Evolutionary conservation across 1,140 invertebrate species (phyloP).

Genomic region (Hyles euphorbiae): DNA sequence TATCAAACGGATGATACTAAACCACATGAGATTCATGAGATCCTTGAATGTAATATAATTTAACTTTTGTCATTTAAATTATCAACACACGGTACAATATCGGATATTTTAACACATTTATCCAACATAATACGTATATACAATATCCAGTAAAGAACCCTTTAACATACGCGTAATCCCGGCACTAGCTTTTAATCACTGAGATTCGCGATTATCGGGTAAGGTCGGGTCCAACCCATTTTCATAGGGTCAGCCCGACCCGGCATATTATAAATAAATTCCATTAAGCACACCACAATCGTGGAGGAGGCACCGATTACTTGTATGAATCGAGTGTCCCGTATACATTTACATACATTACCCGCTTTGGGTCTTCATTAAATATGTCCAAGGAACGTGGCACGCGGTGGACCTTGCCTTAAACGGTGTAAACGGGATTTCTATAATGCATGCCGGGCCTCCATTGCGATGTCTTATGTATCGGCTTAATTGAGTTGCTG

Average conservation of each 20-base stretch:
- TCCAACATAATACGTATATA: too few relatives aligned
- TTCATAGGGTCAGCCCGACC: slow-evolving; percentile 1
- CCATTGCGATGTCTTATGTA: neutral
- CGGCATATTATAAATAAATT: slow-evolving; percentile 18
- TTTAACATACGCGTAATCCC: too few relatives aligned
- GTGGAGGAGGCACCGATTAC: slow-evolving; percentile 14
- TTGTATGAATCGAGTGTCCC: slow-evolving; percentile 10
- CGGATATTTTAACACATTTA: too few relatives aligned
- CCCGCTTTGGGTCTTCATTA: slow-evolving; percentile 24
- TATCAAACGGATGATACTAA: too few relatives aligned
- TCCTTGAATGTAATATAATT: too few relatives aligned
- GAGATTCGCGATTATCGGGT: neutral
- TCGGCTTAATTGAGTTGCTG: too few relatives aligned
- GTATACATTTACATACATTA: slow-evolving; percentile 33
- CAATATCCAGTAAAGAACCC: too few relatives aligned
- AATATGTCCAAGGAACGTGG: slow-evolving; percentile 23
- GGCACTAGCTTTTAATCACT: slow-evolving; percentile 5
- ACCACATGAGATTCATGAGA: too few relatives aligned
- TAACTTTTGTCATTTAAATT: too few relatives aligned
- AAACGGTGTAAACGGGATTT: neutral
- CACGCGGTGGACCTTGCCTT: neutral
- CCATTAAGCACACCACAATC: slow-evolving; percentile 15
- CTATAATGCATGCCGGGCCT: neutral
- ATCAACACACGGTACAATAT: too few relatives aligned
- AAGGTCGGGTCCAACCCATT: neutral